Conservation (phyloP, 1,140 invertebrate species). For the Drosophila micromelanica region DNA sequence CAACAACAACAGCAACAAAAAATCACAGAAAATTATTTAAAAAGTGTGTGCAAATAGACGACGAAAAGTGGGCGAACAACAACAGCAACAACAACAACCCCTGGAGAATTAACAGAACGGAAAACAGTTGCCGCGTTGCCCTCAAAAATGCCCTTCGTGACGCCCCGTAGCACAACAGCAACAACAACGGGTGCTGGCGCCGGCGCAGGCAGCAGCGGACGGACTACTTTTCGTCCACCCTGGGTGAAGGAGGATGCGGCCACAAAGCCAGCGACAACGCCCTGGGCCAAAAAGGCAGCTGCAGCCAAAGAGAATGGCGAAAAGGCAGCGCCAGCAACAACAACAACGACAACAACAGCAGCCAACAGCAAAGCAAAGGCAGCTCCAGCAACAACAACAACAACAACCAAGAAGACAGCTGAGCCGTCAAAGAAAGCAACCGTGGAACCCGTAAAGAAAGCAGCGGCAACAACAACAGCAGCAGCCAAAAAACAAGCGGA, state of each 20-base stretch:
- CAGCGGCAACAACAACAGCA: slow-evolving; percentile 26
- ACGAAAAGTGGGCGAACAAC: slow-evolving; percentile 44
- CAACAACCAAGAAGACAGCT: slow-evolving; percentile 45
- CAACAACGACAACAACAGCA: slow-evolving; percentile 9
- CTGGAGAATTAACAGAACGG: slow-evolving; percentile 45
- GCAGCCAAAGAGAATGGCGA: slow-evolving; percentile 79
- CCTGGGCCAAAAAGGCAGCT: slow-evolving; percentile 86
- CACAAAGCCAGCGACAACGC: slow-evolving; percentile 80
- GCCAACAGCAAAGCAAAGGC: slow-evolving; percentile 44
- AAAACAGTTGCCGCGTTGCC: slow-evolving; percentile 38
- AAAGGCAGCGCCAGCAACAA: slow-evolving; percentile 36
- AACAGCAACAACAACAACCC: slow-evolving; percentile 35
- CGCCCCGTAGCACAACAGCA: slow-evolving; percentile 62
- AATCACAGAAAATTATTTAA: slow-evolving; percentile 77
- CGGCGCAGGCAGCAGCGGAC: slow-evolving; percentile 81
- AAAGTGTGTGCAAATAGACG: slow-evolving; percentile 78
- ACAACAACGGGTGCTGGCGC: slow-evolving; percentile 45
- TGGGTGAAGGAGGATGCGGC: slow-evolving; percentile 91
- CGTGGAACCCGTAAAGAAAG: slow-evolving; percentile 47
- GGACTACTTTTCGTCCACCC: slow-evolving; percentile 90
- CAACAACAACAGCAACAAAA: slow-evolving; percentile 38
- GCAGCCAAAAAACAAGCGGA: slow-evolving; percentile 57
- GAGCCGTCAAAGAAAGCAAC: slow-evolving; percentile 49
- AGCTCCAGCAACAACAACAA: slow-evolving; percentile 1
- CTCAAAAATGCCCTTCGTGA: slow-evolving; percentile 73